These are phyloP conservation scores for Pseudotriccus pelzelni DNA, from an alignment of 2,797 vertebrate species.

Conservation along the genomic window DNA sequence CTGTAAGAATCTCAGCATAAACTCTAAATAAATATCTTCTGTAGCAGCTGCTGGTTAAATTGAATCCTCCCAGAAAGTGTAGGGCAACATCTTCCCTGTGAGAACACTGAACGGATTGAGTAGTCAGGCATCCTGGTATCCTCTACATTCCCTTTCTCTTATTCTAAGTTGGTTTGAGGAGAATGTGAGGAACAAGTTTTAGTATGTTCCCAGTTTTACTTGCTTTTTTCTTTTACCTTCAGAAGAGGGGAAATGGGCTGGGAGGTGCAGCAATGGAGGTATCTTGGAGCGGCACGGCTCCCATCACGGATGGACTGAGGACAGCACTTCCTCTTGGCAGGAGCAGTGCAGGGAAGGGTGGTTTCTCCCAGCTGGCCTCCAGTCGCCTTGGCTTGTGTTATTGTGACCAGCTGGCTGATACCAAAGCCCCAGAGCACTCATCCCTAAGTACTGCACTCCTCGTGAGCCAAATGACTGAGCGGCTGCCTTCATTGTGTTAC, in stretches of 20 bases:
- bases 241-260: not conserved
- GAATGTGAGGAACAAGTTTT: not conserved
- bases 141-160: not conserved
- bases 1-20: not conserved
- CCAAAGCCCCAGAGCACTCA: not conserved
- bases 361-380: not conserved
- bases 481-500: not conserved
- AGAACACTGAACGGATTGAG: not conserved
- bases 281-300: not conserved
- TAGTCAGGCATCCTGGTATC: not conserved
- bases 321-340: not conserved
- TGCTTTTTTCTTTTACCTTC: not conserved
- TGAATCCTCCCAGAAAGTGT: not conserved
- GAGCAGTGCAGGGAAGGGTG: not conserved
- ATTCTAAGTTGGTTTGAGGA: accelerated
- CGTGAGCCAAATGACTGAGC: accelerated
- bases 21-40: not conserved
- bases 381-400: not conserved
- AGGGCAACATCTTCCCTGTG: not conserved
- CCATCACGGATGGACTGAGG: not conserved
- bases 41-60: not conserved
- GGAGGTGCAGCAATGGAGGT: not conserved
- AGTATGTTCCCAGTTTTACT: not conserved
- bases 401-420: not conserved
- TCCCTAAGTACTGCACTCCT: not conserved